Evolutionary conservation across 2,797 vertebrate genomes (phyloP), one percentile per base, ranked within the genome.

Genomic region (Antrozous pallidus): DNA sequence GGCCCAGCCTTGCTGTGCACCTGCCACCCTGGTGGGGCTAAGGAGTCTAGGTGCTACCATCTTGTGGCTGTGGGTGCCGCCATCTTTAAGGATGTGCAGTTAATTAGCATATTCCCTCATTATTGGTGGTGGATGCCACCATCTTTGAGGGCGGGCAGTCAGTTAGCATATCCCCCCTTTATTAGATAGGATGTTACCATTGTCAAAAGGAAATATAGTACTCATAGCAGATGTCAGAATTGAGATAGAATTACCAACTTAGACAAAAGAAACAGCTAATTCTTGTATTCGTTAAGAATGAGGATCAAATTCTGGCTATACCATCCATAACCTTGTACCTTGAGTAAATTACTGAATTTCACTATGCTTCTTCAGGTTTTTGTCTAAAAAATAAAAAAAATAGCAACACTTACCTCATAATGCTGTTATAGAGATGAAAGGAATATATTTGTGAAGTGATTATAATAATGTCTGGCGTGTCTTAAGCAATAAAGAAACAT

Each of bases 301-400:
- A 26, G 10, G 26, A n/a, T 90, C 13, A 54, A 90, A 78, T 69
- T 54, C 10, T 78, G 3, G 5, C 51, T 49, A 1, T 38, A 5
- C 5, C 3, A 1, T 31, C 36, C 0, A 16, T 4, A 24, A 36
- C 0, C 10, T 70, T 56, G 14, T 2, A 22, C 1, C 1, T 82
- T 71, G 7, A 0, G 0, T 45, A 80, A 87, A 58, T 36, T 33
- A 71, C 13, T 16, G 13, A 47, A 85, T 1, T 2, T 24, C 9
- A n/a, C 13, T 18, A 26, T 74, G 16, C 7, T 87, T 70, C 17
- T 87, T 69, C 3, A 16, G 20, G 4, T 42, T 86, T 94, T 77
- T 73, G 11, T 18, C 3, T 42, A 8, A 36, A 69, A 70, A 58
- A 74, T 45, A n/a, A 45, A 80, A 45, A 80, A 69, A 71, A 26